Conservation (phyloP, 92 coral and sea anemone genomes). For the Epizoanthus scotinus region DNA sequence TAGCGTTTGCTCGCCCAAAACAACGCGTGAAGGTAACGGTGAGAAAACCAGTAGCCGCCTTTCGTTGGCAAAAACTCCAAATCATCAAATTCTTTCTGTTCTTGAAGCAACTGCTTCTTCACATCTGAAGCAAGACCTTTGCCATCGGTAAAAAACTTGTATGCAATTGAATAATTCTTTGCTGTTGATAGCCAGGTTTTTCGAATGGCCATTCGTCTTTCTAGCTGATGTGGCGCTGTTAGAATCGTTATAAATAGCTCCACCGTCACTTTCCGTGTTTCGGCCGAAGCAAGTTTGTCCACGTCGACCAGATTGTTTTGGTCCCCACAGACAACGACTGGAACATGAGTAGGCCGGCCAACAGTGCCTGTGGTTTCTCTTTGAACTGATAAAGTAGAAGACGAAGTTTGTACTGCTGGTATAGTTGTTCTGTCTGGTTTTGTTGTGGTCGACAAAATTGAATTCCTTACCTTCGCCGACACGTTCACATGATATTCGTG, state of each 20-base stretch:
- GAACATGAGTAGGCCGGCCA: no score
- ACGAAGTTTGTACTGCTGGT: no score
- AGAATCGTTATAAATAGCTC: constrained; percentile 48
- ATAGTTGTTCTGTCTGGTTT: no score
- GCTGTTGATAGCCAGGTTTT: constrained; percentile 49
- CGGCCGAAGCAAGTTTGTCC: no score
- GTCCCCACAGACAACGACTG: no score
- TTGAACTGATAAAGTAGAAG: no score
- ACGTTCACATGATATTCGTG: no score
- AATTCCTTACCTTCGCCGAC: no score
- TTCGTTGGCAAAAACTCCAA: constrained; percentile 40
- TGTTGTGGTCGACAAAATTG: no score
- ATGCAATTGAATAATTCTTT: constrained; percentile 46
- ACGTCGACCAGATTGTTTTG: no score
- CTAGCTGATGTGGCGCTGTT: constrained; percentile 28
- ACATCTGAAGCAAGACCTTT: constrained; percentile 28
- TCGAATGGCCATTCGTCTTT: constrained; percentile 41
- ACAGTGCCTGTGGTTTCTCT: no score
- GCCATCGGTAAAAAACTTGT: constrained; percentile 53
- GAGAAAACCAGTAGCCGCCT: constrained; percentile 39
- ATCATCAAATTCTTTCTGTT: constrained; percentile 28
- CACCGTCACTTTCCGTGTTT: neutral
- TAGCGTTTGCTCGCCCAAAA: constrained; percentile 52
- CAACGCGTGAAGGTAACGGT: constrained; percentile 41
- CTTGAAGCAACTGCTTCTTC: constrained; percentile 1